These are phyloP conservation scores for Cottoperca gobio DNA, from an alignment of 2,797 vertebrate species.

Conservation along the genomic window DNA sequence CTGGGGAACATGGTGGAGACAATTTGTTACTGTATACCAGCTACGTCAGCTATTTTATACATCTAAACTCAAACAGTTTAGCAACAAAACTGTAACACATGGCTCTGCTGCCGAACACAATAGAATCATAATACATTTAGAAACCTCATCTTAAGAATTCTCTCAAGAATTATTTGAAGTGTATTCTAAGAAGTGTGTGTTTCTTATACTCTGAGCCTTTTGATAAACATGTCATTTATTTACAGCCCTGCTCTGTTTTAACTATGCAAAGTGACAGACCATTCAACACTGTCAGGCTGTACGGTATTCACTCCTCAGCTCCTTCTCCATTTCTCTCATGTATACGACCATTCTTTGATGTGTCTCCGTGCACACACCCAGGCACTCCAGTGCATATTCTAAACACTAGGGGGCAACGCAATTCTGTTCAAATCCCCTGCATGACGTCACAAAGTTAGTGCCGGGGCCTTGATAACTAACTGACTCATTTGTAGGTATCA, in stretches of 20 bases:
- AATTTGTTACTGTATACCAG: background rate
- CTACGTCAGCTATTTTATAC: slow-evolving; percentile 1
- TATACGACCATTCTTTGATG: background rate
- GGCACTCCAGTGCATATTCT: slow-evolving; percentile 5
- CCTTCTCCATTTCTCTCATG: background rate
- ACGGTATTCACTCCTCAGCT: slow-evolving; percentile 4
- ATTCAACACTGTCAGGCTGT: slow-evolving; percentile 8
- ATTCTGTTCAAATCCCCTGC: slow-evolving; percentile 54
- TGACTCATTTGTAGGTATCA: slow-evolving; percentile 61
- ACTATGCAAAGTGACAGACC: slow-evolving; percentile 26
- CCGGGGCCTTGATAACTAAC: slow-evolving; percentile 51
- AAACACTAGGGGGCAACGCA: slow-evolving; percentile 81
- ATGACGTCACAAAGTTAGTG: slow-evolving; percentile 12
- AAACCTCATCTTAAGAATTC: slow-evolving; percentile 28
- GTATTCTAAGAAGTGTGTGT: background rate
- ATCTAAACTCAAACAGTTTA: slow-evolving; percentile 35
- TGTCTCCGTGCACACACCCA: background rate
- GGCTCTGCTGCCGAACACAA: slow-evolving; percentile 21
- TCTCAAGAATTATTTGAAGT: background rate
- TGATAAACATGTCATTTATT: slow-evolving; percentile 2
- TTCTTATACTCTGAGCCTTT: slow-evolving; percentile 5
- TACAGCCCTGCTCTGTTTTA: slow-evolving; percentile 26
- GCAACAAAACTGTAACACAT: slow-evolving; percentile 41
- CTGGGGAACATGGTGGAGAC: slow-evolving; percentile 11
- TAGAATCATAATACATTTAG: slow-evolving; percentile 28